phyloP scores from a whole-genome alignment of 2,888 invertebrate genomes.

The Campoplex capitator region DNA sequence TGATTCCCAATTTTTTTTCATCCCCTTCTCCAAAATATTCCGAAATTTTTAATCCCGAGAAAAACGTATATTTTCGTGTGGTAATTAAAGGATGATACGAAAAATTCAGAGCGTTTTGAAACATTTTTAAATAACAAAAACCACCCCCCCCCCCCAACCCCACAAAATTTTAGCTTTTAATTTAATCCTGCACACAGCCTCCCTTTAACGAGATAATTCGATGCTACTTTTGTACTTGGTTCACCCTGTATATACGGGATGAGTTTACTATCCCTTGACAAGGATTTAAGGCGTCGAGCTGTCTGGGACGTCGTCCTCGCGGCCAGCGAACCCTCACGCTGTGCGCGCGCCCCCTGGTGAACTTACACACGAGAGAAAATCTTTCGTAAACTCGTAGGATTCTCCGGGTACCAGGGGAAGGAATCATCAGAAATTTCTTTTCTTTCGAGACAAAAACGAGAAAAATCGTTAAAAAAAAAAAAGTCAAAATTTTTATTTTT shows the following conservation, averaged over 20 bases:
- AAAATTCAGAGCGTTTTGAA: background rate
- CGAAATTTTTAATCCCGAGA: background rate
- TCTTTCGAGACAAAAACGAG: background rate
- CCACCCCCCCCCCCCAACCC: background rate
- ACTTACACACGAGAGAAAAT: background rate
- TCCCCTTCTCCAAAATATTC: background rate
- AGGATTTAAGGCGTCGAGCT: constrained; percentile 65
- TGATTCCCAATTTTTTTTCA: background rate
- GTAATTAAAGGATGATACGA: background rate
- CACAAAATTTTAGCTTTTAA: background rate
- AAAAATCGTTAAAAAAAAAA: background rate
- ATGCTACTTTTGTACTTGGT: background rate
- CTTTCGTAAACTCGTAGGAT: constrained; percentile 24
- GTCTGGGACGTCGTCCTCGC: constrained; percentile 61
- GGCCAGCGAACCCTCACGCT: constrained; percentile 58
- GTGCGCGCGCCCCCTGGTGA: constrained; percentile 13
- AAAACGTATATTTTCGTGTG: background rate
- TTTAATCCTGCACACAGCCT: background rate
- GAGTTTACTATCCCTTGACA: constrained; percentile 14
- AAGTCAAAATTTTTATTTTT: too few relatives aligned
- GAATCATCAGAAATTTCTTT: too few relatives aligned
- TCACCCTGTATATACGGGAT: background rate
- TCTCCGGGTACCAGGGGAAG: background rate
- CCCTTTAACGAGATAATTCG: background rate
- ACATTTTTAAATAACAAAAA: background rate